phyloP scores from a whole-genome alignment of 2,888 invertebrate species.

The Drosophila atripex region DNA sequence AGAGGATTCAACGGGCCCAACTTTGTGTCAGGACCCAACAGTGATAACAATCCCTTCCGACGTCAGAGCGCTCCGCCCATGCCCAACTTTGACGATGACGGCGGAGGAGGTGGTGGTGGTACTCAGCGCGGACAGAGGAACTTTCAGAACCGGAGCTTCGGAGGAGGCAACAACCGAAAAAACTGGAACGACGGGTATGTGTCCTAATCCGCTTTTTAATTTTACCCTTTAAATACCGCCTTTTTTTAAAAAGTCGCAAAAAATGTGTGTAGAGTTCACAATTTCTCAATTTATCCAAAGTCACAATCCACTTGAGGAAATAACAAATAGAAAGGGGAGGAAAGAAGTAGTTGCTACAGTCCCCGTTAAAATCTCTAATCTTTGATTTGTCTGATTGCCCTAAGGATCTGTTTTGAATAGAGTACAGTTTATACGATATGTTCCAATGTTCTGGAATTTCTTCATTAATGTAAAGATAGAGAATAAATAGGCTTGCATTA shows the following conservation, averaged over 20 bases:
- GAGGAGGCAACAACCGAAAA: constrained; percentile 25
- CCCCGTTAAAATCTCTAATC: neutral
- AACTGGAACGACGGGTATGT: constrained; percentile 71
- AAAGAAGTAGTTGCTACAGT: neutral
- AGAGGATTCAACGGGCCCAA: constrained; percentile 15
- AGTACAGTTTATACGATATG: neutral
- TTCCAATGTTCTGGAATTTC: neutral
- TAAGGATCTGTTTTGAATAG: neutral
- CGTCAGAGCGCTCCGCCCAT: constrained; percentile 54
- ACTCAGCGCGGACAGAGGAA: constrained; percentile 16
- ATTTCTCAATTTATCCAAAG: constrained; percentile 1
- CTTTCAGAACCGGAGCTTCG: constrained; percentile 23
- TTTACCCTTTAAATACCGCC: constrained; percentile 5
- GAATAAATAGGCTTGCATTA: too few species aligned
- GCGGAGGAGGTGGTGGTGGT: constrained; percentile 13
- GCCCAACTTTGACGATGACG: constrained; percentile 43
- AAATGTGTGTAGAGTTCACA: neutral
- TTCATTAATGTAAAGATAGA: neutral
- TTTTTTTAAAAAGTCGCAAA: neutral
- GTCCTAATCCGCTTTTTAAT: constrained; percentile 15
- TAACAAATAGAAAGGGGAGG: neutral
- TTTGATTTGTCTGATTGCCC: constrained; percentile 5
- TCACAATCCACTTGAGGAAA: neutral
- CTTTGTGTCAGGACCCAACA: constrained; percentile 36
- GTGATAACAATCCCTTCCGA: constrained; percentile 73